A percentile compares a stretch with the other conserved stretches of the same genome.
Conservation (phyloP, 2,888 invertebrate species). For the Drosophila anceps region DNA sequence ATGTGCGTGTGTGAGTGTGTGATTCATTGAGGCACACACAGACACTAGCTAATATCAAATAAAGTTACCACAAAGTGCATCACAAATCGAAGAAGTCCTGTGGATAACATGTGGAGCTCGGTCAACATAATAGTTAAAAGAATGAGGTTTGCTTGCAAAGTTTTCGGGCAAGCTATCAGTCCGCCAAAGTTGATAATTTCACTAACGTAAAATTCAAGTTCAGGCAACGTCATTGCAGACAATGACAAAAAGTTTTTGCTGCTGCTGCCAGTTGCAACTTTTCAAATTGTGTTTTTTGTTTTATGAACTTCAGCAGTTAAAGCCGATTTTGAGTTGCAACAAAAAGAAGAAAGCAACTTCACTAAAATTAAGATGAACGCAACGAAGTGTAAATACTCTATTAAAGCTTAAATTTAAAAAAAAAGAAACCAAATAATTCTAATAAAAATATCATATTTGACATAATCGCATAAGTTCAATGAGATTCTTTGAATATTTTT, state of each 20-base stretch:
- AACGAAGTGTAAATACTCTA: constrained; percentile 20
- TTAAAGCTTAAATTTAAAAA: not conserved
- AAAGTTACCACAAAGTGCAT: constrained; percentile 2
- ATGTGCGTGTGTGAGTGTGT: not conserved
- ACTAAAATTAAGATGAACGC: not conserved
- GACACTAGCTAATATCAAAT: not conserved
- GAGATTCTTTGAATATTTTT: not conserved
- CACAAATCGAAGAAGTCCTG: constrained; percentile 15
- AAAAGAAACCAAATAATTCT: not conserved
- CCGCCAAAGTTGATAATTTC: constrained; percentile 56
- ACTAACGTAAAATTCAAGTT: constrained; percentile 70
- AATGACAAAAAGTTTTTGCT: constrained; percentile 54
- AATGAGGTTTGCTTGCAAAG: constrained; percentile 23
- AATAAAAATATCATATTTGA: not conserved
- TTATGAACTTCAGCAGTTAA: constrained; percentile 64
- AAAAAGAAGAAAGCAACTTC: not conserved
- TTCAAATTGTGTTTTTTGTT: constrained; percentile 59
- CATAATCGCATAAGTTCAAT: not conserved
- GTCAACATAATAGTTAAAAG: constrained; percentile 17
- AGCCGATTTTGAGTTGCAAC: constrained; percentile 49
- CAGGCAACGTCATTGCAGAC: constrained; percentile 50
- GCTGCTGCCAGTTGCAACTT: constrained; percentile 56
- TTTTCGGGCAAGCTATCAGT: constrained; percentile 35
- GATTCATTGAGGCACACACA: not conserved
- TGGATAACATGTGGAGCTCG: constrained; percentile 10